Percentiles rank a stretch among this genome's conserved stretches.
These are phyloP conservation scores for Dendrolimus houi DNA, from an alignment of 2,888 invertebrate genomes.

Conservation along the genomic window DNA sequence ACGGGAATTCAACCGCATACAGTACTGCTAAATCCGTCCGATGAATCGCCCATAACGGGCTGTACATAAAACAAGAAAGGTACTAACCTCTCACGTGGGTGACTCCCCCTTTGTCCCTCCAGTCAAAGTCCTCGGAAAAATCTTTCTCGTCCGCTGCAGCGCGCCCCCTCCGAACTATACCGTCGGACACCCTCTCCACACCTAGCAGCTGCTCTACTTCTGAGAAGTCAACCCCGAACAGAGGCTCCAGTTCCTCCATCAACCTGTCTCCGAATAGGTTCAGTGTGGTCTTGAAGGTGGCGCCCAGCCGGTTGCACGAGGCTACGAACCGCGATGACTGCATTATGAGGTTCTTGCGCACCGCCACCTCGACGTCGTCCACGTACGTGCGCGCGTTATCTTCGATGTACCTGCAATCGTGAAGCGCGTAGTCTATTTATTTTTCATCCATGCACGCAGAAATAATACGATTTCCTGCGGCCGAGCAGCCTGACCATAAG, in stretches of 20 bases:
- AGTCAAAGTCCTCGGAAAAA: constrained; percentile 51
- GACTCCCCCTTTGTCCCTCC: constrained; percentile 52
- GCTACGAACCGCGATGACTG: constrained; percentile 39
- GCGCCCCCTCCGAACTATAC: constrained; percentile 7
- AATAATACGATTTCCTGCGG: no score
- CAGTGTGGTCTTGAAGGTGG: constrained; percentile 20
- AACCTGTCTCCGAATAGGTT: constrained; percentile 50
- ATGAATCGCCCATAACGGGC: no score
- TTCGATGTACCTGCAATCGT: no score
- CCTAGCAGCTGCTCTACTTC: constrained; percentile 12
- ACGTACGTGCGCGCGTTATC: constrained; percentile 33
- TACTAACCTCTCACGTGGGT: constrained; percentile 43
- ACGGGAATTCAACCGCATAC: no score
- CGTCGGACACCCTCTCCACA: constrained; percentile 10
- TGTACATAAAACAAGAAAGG: no score
- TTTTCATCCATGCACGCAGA: no score
- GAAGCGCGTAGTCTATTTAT: no score
- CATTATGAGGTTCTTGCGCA: constrained; percentile 46
- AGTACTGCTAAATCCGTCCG: no score
- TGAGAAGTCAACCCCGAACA: constrained; percentile 29
- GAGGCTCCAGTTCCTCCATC: constrained; percentile 30
- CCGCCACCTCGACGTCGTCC: constrained; percentile 44
- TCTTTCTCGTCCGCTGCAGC: constrained; percentile 18
- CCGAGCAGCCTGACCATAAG: no score
- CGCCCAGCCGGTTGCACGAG: constrained; percentile 52